Percentiles rank a stretch among this genome's conserved stretches.
Conservation (phyloP, 1,140 invertebrate genomes). For the Galleria mellonella region DNA sequence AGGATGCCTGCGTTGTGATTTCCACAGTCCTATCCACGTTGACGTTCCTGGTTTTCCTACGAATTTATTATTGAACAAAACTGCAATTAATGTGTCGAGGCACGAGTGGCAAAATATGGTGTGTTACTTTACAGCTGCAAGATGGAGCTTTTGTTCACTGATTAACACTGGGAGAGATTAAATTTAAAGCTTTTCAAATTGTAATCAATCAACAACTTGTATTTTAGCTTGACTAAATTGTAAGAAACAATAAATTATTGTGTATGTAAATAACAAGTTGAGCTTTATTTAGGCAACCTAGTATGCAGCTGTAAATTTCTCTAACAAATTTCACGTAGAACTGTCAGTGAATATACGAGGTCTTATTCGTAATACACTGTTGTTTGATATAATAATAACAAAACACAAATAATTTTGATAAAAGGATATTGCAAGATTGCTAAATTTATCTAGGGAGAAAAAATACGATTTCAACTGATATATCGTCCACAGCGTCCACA, state of each 20-base stretch:
- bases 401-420: too few species aligned
- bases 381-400: too few species aligned
- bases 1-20: slow-evolving; percentile 75
- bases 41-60: slow-evolving; percentile 14
- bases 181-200: slow-evolving; percentile 66
- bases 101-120: slow-evolving; percentile 56
- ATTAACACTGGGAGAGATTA: slow-evolving; percentile 56
- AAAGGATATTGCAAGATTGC: too few species aligned
- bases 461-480: too few species aligned
- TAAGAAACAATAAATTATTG: slow-evolving; percentile 75
- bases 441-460: too few species aligned
- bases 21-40: slow-evolving; percentile 47
- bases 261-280: slow-evolving; percentile 70
- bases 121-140: slow-evolving; percentile 55
- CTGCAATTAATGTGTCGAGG: slow-evolving; percentile 29
- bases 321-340: too few species aligned
- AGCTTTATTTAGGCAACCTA: slow-evolving; percentile 67
- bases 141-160: slow-evolving; percentile 59
- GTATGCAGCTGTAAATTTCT: slow-evolving; percentile 21
- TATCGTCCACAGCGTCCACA: too few species aligned
- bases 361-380: too few species aligned
- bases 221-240: slow-evolving; percentile 73
- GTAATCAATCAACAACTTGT: slow-evolving; percentile 70
- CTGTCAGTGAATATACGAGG: too few species aligned
- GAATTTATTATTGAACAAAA: slow-evolving; percentile 26